Conservation (phyloP, 2,797 vertebrate species). For the Lagodon rhomboides region DNA sequence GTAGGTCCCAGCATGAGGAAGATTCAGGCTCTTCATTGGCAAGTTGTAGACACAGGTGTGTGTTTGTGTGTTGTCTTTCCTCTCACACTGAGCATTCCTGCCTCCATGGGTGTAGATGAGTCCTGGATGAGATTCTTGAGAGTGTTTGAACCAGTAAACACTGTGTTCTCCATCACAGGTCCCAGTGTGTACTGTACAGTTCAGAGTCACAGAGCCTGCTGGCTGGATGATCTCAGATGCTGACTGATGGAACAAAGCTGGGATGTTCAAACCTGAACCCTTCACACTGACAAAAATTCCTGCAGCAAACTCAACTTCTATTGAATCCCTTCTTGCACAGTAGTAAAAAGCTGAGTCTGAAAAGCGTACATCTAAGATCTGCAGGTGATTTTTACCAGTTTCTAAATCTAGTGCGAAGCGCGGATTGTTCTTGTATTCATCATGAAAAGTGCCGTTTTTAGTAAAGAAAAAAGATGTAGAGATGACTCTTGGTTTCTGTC, state of each 20-base stretch:
- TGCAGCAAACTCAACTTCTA: constrained; percentile 10
- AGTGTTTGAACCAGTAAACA: background rate
- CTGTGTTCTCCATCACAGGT: background rate
- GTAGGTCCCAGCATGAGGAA: too few species aligned
- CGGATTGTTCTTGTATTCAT: background rate
- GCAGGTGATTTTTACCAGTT: constrained; percentile 3
- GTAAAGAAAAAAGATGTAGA: background rate
- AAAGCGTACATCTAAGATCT: background rate
- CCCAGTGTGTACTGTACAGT: background rate
- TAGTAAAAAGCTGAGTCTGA: constrained; percentile 62
- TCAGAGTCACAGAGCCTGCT: background rate
- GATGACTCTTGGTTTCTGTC: background rate
- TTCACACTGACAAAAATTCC: background rate
- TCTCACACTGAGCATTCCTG: too few species aligned
- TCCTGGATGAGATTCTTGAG: background rate
- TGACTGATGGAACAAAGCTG: too few species aligned
- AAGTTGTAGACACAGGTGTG: too few species aligned
- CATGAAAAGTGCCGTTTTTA: background rate
- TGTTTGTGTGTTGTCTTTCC: too few species aligned
- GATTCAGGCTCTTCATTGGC: too few species aligned
- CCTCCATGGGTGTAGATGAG: too few species aligned
- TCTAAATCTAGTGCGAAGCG: background rate
- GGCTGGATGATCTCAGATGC: background rate
- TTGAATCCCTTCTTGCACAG: constrained; percentile 19
- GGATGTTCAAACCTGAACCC: background rate